phyloP scores from a whole-genome alignment of 2,888 invertebrate species.

The Agonopterix heracliana region DNA sequence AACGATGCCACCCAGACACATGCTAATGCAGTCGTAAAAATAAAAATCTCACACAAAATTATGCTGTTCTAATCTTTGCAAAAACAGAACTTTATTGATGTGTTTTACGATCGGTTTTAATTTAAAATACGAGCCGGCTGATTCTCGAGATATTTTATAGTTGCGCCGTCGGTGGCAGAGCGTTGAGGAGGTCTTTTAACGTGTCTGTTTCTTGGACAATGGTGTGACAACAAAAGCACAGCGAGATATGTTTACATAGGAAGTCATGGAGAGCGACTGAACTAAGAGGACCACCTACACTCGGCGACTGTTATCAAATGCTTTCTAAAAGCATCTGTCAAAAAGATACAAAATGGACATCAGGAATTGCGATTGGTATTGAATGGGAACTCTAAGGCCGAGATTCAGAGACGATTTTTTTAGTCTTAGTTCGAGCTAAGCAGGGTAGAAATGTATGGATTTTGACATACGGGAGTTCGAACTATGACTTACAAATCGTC shows the following conservation, averaged over 20 bases:
- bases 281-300: slow-evolving; percentile 59
- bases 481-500: too few relatives aligned
- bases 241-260: slow-evolving; percentile 54
- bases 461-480: too few relatives aligned
- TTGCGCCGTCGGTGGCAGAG: slow-evolving; percentile 25
- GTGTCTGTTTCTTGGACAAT: slow-evolving; percentile 40
- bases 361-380: too few relatives aligned
- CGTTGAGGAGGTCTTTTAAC: slow-evolving; percentile 35
- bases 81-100: slow-evolving; percentile 40
- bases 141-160: slow-evolving; percentile 27
- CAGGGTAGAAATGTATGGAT: too few relatives aligned
- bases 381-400: too few relatives aligned
- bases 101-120: slow-evolving; percentile 44
- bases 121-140: slow-evolving; percentile 25
- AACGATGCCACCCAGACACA: slow-evolving; percentile 28
- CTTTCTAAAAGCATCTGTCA: slow-evolving; percentile 2
- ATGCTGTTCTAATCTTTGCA: slow-evolving; percentile 34
- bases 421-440: too few relatives aligned
- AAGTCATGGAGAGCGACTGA: slow-evolving; percentile 17
- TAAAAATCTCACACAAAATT: slow-evolving; percentile 19
- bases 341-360: too few relatives aligned
- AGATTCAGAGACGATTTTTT: too few relatives aligned
- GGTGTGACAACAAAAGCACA: slow-evolving; percentile 55
- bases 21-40: slow-evolving; percentile 42
- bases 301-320: slow-evolving; percentile 18